These are phyloP conservation scores for Xanthia togata DNA, from an alignment of 2,888 invertebrate genomes.

Conservation along the genomic window DNA sequence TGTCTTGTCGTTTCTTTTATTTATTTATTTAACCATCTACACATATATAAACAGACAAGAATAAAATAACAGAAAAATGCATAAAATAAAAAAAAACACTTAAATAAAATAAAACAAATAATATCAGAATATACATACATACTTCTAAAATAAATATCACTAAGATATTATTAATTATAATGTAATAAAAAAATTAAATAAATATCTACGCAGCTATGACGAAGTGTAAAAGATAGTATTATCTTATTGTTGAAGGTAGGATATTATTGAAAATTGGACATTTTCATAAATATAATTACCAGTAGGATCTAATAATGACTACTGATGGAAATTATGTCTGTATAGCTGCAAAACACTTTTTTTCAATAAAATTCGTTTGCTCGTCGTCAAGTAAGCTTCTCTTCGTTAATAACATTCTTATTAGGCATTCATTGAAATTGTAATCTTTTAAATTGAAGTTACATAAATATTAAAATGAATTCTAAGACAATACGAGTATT, in stretches of 20 bases:
- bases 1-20: constrained; percentile 11
- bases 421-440: constrained; percentile 14
- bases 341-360: too few relatives aligned
- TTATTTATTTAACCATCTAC: too few relatives aligned
- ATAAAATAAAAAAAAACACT: too few relatives aligned
- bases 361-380: constrained; percentile 1
- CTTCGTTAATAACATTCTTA: constrained; percentile 23
- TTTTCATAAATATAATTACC: neutral
- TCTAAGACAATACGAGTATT: constrained; percentile 9
- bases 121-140: too few relatives aligned
- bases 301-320: neutral
- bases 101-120: too few relatives aligned
- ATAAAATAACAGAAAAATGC: too few relatives aligned
- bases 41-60: too few relatives aligned
- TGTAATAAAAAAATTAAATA: too few relatives aligned
- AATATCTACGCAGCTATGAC: too few relatives aligned
- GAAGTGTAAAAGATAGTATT: too few relatives aligned
- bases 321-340: neutral
- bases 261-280: neutral
- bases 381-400: constrained; percentile 1
- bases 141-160: too few relatives aligned
- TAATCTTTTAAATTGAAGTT: constrained; percentile 6
- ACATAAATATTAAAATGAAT: neutral
- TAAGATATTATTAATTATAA: too few relatives aligned
- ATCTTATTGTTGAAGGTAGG: neutral